Evolutionary conservation across 2,113 vertebrate genomes (phyloP), one percentile per base, ranked within the genome.

Genomic region (Labeo rohita): DNA sequence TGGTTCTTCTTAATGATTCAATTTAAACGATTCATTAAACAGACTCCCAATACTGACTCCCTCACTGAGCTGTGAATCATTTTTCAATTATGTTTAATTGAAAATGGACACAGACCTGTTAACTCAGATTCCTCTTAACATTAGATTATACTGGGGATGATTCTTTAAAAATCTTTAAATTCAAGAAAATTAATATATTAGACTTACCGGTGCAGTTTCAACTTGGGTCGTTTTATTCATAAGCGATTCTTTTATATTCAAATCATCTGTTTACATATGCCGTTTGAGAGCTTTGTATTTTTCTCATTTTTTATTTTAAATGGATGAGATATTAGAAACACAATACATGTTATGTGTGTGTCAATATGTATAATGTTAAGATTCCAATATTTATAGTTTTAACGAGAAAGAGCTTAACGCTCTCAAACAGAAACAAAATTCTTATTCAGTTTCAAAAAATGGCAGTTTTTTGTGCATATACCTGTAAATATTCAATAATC

Each of bases 1-100:
- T 54, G 74, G 49, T 77, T 54, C 13, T 54, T 54, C 28, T 77
- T 34, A 77, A 52, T 77, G 74, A 77, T 77, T 54, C 49, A 34
- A 76, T 76, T 76, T 76, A 52, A 52, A 76, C 23, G 8, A 52
- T 77, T 77, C 49, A 28, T 77, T 77, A 54, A 77, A 52, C 74
- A 54, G 23, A 50, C 74, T 76, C 49, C 23, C 23, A 34, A 52
- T 52, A 45, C 8, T 11, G 6, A 75, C 12, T 75, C n/a, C n/a
- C 45, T 75, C 21, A 45, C 36, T 72, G 16, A 21, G 45, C 39
- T 45, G 39, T 21, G 16, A 21, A 45, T 45, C 39, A 21, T 21
- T 72, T 72, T 72, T 21, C 39, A 45, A 21, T 72, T 72, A 21
- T 39, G 65, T 39, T 34, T 68, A 36, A 39, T 39, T 39, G 66